Base-by-base conservation (phyloP, 1,140 invertebrate genomes). In the Harpegnathos saltator region DNA sequence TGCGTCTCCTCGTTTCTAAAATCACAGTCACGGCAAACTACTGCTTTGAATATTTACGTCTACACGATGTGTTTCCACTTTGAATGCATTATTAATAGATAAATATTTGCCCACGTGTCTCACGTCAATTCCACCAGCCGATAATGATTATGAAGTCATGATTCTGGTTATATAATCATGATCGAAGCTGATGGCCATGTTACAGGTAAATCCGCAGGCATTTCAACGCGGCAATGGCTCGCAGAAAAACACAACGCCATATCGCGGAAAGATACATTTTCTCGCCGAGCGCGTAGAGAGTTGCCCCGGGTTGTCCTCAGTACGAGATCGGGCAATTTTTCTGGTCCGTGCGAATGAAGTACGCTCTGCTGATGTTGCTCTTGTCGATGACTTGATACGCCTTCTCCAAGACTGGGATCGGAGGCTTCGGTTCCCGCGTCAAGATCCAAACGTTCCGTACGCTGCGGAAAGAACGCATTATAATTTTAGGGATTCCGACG, bases 391-490 rank as follows among this genome's bases (percentile, higher is more conserved):
- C 93, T 74, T 92, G 89, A 86, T 96, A 96, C 0, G 96, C 96
- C 74, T 95, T 95, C 81, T 96, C 95, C 85, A 96, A 91, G 15
- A 95, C 94, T 54, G 94, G 88, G 1, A 95, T 71, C 3, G 95
- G 90, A 22, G 96, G 96, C 58, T 95, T 93, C 22, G 93, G 92
- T 61, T 95, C 93, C 90, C 96, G 95, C 0, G 96, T 96, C 50
- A 97, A 91, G 58, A 97, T 96, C 96, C 96, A 97, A 7, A 95
- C 95, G 82, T 96, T 96, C 89, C 95, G 87, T n/a, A 91, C 69
- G 72, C 96, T 97, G 91, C 38, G 80, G 89, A 54, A 0, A 26
- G 14, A 69, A 58, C 3, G 7, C 9, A 48, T 38, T 19, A 9
- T 24, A 59, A 48, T 48, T 56, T 58, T 9, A 54, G 1, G 1